Evolutionary conservation across 2,797 vertebrate genomes (phyloP).

Genomic region (Enteromius mattozi): DNA sequence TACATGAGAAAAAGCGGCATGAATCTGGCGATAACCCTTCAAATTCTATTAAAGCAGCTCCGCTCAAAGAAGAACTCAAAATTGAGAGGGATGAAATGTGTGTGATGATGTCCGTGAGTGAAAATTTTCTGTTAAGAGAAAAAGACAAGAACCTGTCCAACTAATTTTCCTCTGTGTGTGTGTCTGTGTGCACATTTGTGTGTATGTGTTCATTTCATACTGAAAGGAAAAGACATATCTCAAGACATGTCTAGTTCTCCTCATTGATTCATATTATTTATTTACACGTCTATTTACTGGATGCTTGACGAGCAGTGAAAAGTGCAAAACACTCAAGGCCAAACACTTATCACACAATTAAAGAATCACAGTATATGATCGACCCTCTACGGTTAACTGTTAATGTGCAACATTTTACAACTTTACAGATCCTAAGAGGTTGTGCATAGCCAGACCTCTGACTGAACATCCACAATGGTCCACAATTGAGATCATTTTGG

Average conservation of each 20-base stretch:
- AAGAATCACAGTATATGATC: background rate
- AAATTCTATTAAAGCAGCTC: constrained; percentile 72
- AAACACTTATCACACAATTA: background rate
- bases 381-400: background rate
- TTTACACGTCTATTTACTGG: background rate
- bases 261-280: constrained; percentile 33
- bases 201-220: background rate
- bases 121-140: constrained; percentile 34
- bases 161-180: constrained; percentile 14
- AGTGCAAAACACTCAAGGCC: background rate
- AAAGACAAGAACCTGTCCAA: constrained; percentile 64
- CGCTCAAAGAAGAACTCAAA: constrained; percentile 70
- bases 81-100: constrained; percentile 36
- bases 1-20: constrained; percentile 63
- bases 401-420: background rate
- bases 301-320: background rate
- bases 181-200: background rate
- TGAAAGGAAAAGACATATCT: background rate
- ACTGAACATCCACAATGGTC: background rate
- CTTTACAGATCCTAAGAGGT: background rate
- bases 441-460: background rate
- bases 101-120: constrained; percentile 18
- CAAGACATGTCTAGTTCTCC: background rate
- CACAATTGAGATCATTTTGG: background rate
- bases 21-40: constrained; percentile 71